Base-by-base conservation (phyloP, 1,140 invertebrate genomes). In the Hylaeus anthracinus region DNA sequence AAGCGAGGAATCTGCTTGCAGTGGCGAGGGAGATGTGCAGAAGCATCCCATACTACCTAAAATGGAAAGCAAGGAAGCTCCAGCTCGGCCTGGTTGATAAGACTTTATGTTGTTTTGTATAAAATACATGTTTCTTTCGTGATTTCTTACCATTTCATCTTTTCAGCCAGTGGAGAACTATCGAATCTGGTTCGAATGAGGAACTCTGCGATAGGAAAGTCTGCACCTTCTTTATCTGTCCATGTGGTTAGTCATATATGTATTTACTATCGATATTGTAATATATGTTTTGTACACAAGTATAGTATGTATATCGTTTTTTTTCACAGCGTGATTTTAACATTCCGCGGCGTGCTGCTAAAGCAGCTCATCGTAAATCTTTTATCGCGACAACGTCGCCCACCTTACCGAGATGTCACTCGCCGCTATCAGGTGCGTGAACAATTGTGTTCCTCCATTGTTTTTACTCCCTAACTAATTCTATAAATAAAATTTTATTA, bases 121-220 rank as follows among this genome's bases (percentile, higher is more conserved):
- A 15, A 1, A 14, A 1, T 5, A 5, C 56, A 2, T 14, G 6
- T 5, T 3, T 2, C 43, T 43, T 72, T 45, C 0, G 6, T 45
- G 10, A 3, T 66, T 56, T n/a, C 64, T 71, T 55, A 65, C 41
- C 39, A 58, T 75, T 79, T 41, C 14, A 63, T 73, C 10, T 81
- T 89, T 94, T 48, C 84, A 94, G 92, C 90, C 61, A 92, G 92
- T 72, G 88, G 91, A 87, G 94, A 94, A 88, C 73, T 94, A 26
- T 96, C 96, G 10, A 98, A 98, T 93, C 94, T 99, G 81, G 94
- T 98, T 83, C 95, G 97, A 79, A 97, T 99, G 96, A 95, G 97
- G 74, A 96, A 96, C 90, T 98, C 97, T 26, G 95, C 96, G 41
- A 95, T 99, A 81, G 98, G 98, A 58, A 98, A 98, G 90, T 99